A percentile compares a stretch with the other conserved stretches of the same genome.
phyloP scores from a whole-genome alignment of 64 coral and sea anemone species.

The Actinia equina region DNA sequence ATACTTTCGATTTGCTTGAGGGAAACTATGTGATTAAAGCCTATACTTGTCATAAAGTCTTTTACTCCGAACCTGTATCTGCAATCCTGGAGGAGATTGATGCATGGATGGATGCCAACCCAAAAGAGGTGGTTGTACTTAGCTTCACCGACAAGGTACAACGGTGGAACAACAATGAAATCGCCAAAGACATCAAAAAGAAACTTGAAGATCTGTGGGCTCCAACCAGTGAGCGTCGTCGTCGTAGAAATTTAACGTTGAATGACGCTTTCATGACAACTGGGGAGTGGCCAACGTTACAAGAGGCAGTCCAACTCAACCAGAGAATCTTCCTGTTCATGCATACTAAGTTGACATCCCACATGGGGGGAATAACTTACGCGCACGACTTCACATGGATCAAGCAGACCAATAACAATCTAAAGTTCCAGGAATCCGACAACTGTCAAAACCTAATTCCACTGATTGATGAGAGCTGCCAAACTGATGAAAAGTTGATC shows the following conservation, averaged over 20 bases:
- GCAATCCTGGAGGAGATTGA: conserved; percentile 20
- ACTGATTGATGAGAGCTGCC: background rate
- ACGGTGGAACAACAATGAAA: background rate
- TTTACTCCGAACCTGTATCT: conserved; percentile 15
- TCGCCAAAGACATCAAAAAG: conserved; percentile 15
- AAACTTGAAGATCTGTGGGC: conserved; percentile 14
- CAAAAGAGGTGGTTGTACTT: conserved; percentile 25
- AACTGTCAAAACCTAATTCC: background rate
- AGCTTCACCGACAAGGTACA: conserved; percentile 15
- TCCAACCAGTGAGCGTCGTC: background rate
- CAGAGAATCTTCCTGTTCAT: conserved; percentile 48
- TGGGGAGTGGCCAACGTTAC: conserved; percentile 34
- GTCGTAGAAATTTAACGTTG: background rate
- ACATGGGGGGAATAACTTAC: background rate
- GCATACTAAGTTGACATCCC: conserved; percentile 8
- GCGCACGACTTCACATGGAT: background rate
- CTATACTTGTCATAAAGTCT: background rate
- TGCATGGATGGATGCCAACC: conserved; percentile 19
- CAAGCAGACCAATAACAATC: background rate
- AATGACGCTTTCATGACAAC: background rate
- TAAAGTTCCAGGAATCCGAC: conserved; percentile 1
- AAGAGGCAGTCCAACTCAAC: conserved; percentile 29
- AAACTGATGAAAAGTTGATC: background rate
- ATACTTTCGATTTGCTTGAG: background rate
- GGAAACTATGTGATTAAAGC: background rate